Percentiles rank a stretch among this genome's conserved stretches.
phyloP scores from a whole-genome alignment of 2,113 vertebrate species.

The Chaetorhynchus papuensis region DNA sequence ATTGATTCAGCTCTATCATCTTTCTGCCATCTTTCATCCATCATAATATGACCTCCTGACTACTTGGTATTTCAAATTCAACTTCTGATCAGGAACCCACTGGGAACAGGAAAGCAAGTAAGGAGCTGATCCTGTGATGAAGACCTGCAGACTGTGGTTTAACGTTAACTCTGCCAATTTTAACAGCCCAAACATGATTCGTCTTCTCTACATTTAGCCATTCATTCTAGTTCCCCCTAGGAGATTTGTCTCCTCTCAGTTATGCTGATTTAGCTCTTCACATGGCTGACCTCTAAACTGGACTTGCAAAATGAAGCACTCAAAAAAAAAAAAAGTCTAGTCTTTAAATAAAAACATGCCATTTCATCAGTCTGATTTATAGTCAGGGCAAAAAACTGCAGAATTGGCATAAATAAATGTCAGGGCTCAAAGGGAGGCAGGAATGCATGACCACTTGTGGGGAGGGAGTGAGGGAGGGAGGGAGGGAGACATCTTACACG shows the following conservation, averaged over 20 bases:
- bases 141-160: neutral
- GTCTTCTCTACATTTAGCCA: neutral
- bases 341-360: neutral
- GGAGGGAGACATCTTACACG: rapidly evolving
- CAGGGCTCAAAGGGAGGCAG: neutral
- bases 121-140: neutral
- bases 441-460: neutral
- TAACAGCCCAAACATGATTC: neutral
- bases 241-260: neutral
- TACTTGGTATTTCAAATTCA: neutral
- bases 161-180: neutral
- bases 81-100: neutral
- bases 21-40: neutral
- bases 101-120: neutral
- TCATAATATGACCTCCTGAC: neutral
- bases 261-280: neutral
- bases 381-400: neutral
- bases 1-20: neutral
- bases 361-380: neutral
- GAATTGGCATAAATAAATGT: neutral
- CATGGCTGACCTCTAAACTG: neutral
- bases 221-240: neutral
- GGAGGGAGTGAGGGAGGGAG: neutral
- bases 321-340: neutral
- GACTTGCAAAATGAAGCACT: neutral